phyloP scores from a whole-genome alignment of 2,888 invertebrate genomes.

The Erebia ligea region DNA sequence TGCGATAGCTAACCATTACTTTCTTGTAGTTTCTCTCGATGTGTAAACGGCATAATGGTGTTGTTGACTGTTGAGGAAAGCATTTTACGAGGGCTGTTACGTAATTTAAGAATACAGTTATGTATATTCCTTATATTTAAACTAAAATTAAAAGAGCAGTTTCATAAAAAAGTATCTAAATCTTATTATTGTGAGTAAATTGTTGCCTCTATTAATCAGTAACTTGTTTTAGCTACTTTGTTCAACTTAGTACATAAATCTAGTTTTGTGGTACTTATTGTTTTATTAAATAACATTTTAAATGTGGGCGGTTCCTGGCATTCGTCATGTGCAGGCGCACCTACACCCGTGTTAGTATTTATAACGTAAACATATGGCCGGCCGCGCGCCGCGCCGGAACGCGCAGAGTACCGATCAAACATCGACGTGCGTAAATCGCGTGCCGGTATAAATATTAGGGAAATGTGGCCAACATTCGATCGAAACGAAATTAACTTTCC shows the following conservation, averaged over 20 bases:
- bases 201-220: no score
- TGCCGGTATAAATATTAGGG: constrained; percentile 43
- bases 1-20: neutral
- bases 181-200: no score
- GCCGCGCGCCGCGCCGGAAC: constrained; percentile 28
- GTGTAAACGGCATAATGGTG: neutral
- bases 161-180: no score
- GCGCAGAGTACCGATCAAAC: constrained; percentile 50
- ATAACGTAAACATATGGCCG: constrained; percentile 79
- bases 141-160: no score
- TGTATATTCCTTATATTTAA: no score
- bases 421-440: constrained; percentile 55
- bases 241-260: no score
- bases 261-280: no score
- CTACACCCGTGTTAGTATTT: constrained; percentile 64
- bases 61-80: neutral
- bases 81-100: neutral
- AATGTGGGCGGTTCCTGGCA: constrained; percentile 74
- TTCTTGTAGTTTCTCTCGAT: constrained; percentile 1
- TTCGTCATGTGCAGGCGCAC: constrained; percentile 59
- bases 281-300: constrained; percentile 34
- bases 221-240: no score
- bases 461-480: constrained; percentile 35
- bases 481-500: constrained; percentile 29
- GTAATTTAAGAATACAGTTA: neutral